Evolutionary conservation across 2,113 vertebrate genomes (phyloP), one percentile per base, ranked within the genome.

Genomic region (Microtus oregoni): DNA sequence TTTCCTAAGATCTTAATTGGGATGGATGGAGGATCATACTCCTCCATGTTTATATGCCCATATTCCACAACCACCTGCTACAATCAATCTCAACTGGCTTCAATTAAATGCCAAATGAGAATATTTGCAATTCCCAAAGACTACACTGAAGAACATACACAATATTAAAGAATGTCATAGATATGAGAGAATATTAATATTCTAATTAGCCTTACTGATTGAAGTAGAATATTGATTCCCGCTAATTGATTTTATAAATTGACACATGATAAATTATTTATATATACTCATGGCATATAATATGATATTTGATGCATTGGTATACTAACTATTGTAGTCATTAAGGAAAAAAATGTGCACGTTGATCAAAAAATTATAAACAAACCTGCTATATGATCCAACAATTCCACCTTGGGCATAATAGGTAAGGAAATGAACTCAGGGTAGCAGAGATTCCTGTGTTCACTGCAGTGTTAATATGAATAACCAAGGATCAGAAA

Each of bases 191-290:
- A 63, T 70, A 81, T 58, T 78, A 92, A 89, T 38, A n/a, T 63
- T 81, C 78, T 91, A 88, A 90, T 81, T 91, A 83, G 70, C 41
- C 47, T 88, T 81, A 63, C 73, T 50, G 32, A 28, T 96, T 94
- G 41, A 86, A 61, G 35, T 44, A 86, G 22, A 9, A 0, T 88
- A 94, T 13, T 41, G 79, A 95, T 83, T 52, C 73, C 82, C 28
- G 78, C 82, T 87, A 22, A 82, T 67, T 94, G 38, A 73, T 65
- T 26, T 86, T 61, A 38, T 22, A 75, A 88, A 92, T 52, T 26
- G 4, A 68, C 11, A 55, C 52, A 41, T 41, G 35, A 94, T 89
- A 63, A 91, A 78, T 50, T n/a, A 77, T 58, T 35, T 70, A 76
- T 55, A 73, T 73, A 41, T 58, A 41, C 47, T 82, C 92, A 52